Base-by-base conservation (phyloP, 2,797 vertebrate genomes). In the Salmo trutta region DNA sequence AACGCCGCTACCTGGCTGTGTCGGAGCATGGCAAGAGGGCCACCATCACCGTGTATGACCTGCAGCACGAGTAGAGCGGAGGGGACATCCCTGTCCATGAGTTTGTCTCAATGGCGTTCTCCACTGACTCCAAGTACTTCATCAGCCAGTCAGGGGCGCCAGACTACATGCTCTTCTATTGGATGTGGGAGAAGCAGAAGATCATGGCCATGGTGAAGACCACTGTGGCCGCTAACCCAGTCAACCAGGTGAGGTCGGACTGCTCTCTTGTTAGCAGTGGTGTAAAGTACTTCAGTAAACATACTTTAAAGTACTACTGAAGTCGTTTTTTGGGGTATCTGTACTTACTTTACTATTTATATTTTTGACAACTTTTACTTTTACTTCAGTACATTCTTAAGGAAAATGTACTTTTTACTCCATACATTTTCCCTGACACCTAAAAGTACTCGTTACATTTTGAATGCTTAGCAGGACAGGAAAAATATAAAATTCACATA, bases 101-200 rank as follows among this genome's bases (percentile, higher is more conserved):
- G 84, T 95, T 94, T 31, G 84, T 95, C 31, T 93, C 93, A 79
- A 77, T 98, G 89, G 96, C 95, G 41, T 99, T 99, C 91, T 99
- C 98, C 29, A 94, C 95, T 0, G 95, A 98, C 86, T 95, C 96
- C 51, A 96, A 94, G 81, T 94, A 96, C 85, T 89, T 99, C 29
- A 93, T 95, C 31, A 94, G 94, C 15, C 96, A 95, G 84, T 89
- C 95, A 0, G 95, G 92, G 0, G 91, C 90, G 0, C 97, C 96
- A 0, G 95, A 96, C 6, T 96, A 94, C 83, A 93, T 80, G 52
- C 92, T 99, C 66, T 76, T 95, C 78, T 93, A 92, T 75, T 99
- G 97, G 97, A 90, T 96, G 66, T 98, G 97, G 98, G 95, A 98
- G 83, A 97, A 97, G 87, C 95, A 95, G 86, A 96, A 93, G 90